Evolutionary conservation across 2,888 invertebrate species (phyloP), one percentile per base, ranked within the genome.

Genomic region (Athetis lepigone): DNA sequence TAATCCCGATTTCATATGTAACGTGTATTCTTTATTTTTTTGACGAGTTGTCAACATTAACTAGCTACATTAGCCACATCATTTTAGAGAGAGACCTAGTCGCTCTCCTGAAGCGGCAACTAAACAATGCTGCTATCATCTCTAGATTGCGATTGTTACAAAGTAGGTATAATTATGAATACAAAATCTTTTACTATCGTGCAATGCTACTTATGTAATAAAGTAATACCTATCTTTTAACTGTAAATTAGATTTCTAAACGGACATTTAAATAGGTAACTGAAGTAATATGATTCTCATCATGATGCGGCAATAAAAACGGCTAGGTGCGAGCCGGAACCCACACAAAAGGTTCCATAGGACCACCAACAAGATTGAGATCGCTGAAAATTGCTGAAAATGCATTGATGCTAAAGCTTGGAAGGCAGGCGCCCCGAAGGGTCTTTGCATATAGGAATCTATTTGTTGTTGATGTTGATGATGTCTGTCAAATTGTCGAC

Each of bases 101-200:
- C 2, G 18, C 27, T 5, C 16, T 5, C 11, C 11, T 39, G 11
- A 13, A 51, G 27, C 9, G 47, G 16, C 23, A 23, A 2, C 16
- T 16, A 18, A 43, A 47, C 21, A 65, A 39, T 25, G 11, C 37
- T 39, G 16, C 23, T 25, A 43, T 19, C 6, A 49, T 43, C 37
- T 49, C 25, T 39, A 49, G 1, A 39, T 50, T 65, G 8, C 16
- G 21, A 16, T 36, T 55, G 43, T 43, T 43, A 19, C 3, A 11
- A 29, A 29, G 29, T 6, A 11, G 7, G n/a, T 37, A 8, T 40
- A 33, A 68, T 61, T 46, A 36, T 46, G 40, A 37, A 37, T 25
- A 61, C 42, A 37, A 33, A 70, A 39, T 39, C 39, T 29, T 39
- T 45, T 42, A 71, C 64, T 47, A 37, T 64, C 64, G 71, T 50